Percentiles rank a stretch among this genome's conserved stretches.
phyloP scores from a whole-genome alignment of 2,888 invertebrate genomes.

The Antheraea assamensis region DNA sequence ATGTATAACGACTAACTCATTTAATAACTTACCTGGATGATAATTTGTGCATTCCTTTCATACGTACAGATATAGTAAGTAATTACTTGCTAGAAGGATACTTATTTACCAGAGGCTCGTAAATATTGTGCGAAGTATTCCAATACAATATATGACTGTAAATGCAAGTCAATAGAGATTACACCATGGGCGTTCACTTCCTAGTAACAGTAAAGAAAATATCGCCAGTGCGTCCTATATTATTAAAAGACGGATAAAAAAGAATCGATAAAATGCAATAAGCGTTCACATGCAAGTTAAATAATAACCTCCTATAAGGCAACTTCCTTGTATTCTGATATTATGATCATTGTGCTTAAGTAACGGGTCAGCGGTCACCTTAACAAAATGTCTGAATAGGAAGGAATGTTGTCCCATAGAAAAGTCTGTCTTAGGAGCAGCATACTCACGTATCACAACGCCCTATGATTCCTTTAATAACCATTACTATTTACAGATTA shows the following conservation, averaged over 20 bases:
- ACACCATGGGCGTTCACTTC: conserved; percentile 59
- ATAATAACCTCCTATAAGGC: conserved; percentile 55
- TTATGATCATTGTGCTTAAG: conserved; percentile 50
- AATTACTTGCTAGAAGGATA: conserved; percentile 69
- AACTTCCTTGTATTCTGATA: conserved; percentile 38
- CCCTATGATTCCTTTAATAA: not conserved
- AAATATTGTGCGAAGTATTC: conserved; percentile 73
- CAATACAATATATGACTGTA: conserved; percentile 37
- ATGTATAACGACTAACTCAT: conserved; percentile 67
- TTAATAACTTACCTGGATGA: conserved; percentile 61
- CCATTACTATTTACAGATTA: not conserved
- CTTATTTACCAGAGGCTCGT: conserved; percentile 76
- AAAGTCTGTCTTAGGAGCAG: not conserved
- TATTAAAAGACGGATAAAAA: conserved; percentile 51
- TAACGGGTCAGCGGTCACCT: conserved; percentile 68
- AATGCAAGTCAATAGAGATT: conserved; percentile 60
- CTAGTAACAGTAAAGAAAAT: conserved; percentile 56
- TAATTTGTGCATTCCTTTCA: conserved; percentile 74
- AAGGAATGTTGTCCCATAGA: conserved; percentile 5
- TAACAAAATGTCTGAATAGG: conserved; percentile 38
- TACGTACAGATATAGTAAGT: conserved; percentile 76
- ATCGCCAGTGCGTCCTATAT: conserved; percentile 30
- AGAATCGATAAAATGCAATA: conserved; percentile 23
- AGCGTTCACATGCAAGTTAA: conserved; percentile 37
- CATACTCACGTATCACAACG: not conserved